Conservation (phyloP, 2,888 invertebrate species). For the Andrena praecox region DNA sequence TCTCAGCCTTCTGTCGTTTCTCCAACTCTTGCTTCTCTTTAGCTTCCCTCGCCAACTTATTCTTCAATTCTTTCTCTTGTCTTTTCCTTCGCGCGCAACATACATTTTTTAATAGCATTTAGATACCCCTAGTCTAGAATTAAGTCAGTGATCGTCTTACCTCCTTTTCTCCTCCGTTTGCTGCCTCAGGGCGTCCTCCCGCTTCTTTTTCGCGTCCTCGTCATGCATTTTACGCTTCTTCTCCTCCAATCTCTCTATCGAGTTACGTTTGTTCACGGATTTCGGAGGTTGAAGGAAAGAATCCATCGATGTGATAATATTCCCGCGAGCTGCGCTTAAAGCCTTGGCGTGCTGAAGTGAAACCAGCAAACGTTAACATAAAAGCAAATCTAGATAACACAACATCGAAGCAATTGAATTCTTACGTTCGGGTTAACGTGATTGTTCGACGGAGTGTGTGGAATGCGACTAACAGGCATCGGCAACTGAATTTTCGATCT, state of each 20-base stretch:
- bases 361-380: slow-evolving; percentile 10
- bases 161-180: slow-evolving; percentile 87
- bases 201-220: slow-evolving; percentile 87
- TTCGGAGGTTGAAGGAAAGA: slow-evolving; percentile 77
- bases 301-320: slow-evolving; percentile 78
- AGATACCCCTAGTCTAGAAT: background rate
- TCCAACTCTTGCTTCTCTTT: slow-evolving; percentile 85
- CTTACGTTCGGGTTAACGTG: slow-evolving; percentile 68
- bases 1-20: slow-evolving; percentile 84
- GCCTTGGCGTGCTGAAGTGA: slow-evolving; percentile 78
- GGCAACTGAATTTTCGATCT: slow-evolving; percentile 77
- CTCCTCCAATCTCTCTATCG: slow-evolving; percentile 77
- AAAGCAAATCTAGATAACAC: background rate
- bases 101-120: background rate
- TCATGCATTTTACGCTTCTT: slow-evolving; percentile 82
- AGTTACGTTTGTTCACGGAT: slow-evolving; percentile 76
- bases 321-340: slow-evolving; percentile 81
- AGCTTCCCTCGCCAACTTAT: slow-evolving; percentile 85
- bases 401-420: background rate
- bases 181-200: slow-evolving; percentile 87
- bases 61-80: slow-evolving; percentile 87
- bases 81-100: slow-evolving; percentile 80
- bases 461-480: slow-evolving; percentile 76
- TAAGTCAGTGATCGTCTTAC: slow-evolving; percentile 74
- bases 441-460: slow-evolving; percentile 74